Evolutionary conservation across 92 coral and sea anemone genomes (phyloP), one percentile per base, ranked within the genome.

Genomic region (Montipora capitata): DNA sequence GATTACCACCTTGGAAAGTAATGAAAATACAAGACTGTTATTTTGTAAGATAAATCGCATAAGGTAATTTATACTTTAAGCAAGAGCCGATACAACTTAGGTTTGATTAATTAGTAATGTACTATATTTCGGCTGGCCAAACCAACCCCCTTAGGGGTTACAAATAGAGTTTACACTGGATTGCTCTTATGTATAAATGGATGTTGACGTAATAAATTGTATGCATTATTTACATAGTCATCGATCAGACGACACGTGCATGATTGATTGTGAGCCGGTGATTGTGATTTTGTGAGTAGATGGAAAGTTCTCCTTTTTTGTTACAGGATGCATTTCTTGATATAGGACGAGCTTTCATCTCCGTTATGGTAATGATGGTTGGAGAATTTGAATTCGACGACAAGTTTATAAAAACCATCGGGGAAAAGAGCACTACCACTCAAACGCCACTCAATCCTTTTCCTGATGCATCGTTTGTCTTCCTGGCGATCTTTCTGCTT

Each of bases 381-480:
- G 99, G 99, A 13, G 99, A 96, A 74, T 48, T 96, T 15, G 99
- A 95, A 65, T 96, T 89, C 70, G 91, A 69, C 10, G 85, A 74
- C 44, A 92, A 86, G 35, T 96, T 96, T 15, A 81, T 96, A 14
- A 62, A 76, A 5, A 96, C 98, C 20, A 91, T 95, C 49, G 69
- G 68, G 3, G 63, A 52, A 27, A 72, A 65, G 0, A 78, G 77
- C 15, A 68, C 68, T 8, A 3, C 76, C 8, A 72, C 94, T 10
- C 81, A 86, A 0, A 82, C 57, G 42, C 96, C 94, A n/a, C 72
- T 82, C 20, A 95, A 94, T 79, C 98, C 99, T 10, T 95, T 96
- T 72, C 99, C 99, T 4, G 87, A 72, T 49, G 87, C 78, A 7
- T 92, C 96, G 0, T 88, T 92, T 56, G 77, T 79, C 5, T 91